phyloP scores from a whole-genome alignment of 2,888 invertebrate species.

The Apodemia zela region DNA sequence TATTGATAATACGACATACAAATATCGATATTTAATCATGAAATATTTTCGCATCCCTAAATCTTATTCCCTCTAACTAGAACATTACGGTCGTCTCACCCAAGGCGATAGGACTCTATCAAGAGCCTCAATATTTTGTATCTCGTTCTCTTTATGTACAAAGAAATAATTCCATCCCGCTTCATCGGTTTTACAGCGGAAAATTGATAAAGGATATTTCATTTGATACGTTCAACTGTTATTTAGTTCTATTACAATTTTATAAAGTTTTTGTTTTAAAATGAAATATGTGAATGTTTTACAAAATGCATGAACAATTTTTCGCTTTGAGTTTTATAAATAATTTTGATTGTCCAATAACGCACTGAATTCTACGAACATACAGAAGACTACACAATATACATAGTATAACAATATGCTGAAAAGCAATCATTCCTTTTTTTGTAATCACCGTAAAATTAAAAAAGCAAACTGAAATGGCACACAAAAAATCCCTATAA shows the following conservation, averaged over 20 bases:
- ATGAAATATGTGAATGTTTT: no score
- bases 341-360: no score
- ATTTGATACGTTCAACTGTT: slow-evolving; percentile 41
- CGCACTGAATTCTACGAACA: no score
- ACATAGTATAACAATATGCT: no score
- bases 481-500: no score
- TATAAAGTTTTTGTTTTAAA: not conserved
- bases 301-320: no score
- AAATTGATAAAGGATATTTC: slow-evolving; percentile 43
- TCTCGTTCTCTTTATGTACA: slow-evolving; percentile 29
- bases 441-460: no score
- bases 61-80: slow-evolving; percentile 36
- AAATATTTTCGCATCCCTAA: slow-evolving; percentile 31
- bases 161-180: slow-evolving; percentile 27
- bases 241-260: slow-evolving; percentile 29
- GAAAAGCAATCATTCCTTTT: no score
- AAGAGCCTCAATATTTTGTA: slow-evolving; percentile 30
- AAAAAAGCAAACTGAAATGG: no score
- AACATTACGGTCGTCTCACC: slow-evolving; percentile 54
- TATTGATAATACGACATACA: no score
- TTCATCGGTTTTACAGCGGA: slow-evolving; percentile 29
- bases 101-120: slow-evolving; percentile 39
- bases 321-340: no score
- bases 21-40: not conserved
- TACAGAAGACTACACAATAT: no score